phyloP scores from a whole-genome alignment of 2,888 invertebrate genomes.

The Cartodere bifasciata region DNA sequence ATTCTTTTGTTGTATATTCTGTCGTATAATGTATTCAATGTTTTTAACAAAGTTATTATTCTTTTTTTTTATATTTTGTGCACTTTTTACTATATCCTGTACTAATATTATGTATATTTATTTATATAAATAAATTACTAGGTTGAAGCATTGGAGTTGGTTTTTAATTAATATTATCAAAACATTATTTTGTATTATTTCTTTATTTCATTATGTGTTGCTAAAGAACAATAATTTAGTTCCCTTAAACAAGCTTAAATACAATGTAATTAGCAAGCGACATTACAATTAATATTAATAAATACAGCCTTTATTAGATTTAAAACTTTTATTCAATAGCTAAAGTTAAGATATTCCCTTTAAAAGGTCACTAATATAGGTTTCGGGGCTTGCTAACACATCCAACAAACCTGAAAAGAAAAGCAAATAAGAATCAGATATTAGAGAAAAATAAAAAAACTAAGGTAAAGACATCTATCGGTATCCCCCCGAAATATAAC shows the following conservation, averaged over 20 bases:
- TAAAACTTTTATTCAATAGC: conserved; percentile 16
- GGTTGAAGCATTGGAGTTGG: conserved; percentile 17
- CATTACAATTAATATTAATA: conserved; percentile 18
- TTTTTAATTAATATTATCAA: no score
- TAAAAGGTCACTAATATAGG: conserved; percentile 42
- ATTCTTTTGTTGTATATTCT: conserved; percentile 10
- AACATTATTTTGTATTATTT: no score
- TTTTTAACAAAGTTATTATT: conserved; percentile 14
- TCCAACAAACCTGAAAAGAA: conserved; percentile 46
- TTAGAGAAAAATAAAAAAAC: no score
- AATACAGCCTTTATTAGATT: conserved; percentile 19
- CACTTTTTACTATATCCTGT: conserved; percentile 18
- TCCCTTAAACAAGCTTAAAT: no score
- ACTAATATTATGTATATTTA: conserved; percentile 26
- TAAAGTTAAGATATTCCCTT: conserved; percentile 29
- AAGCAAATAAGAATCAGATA: no score
- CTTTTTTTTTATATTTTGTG: conserved; percentile 11
- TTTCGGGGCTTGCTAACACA: conserved; percentile 53
- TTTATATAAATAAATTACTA: conserved; percentile 26
- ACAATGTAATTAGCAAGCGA: no score
- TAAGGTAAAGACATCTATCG: no score
- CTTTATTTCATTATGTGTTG: no score
- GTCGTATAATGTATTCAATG: conserved; percentile 10
- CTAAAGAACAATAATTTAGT: no score
- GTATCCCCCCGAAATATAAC: no score